Evolutionary conservation across 35 echinoderm and acorn worm species (phyloP).

Genomic region (Heliocidaris erythrogramma): DNA sequence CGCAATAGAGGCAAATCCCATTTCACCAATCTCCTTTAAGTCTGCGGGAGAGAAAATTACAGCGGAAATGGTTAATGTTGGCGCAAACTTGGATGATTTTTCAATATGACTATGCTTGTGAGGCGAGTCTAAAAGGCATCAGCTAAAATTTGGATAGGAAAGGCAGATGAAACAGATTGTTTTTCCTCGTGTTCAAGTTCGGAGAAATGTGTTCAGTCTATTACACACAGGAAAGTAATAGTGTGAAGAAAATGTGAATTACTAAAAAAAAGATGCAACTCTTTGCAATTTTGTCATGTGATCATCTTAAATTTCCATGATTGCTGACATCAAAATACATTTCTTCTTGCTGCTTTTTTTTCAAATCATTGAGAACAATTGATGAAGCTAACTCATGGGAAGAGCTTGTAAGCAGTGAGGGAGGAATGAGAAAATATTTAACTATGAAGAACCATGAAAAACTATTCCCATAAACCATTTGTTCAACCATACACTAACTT

Average conservation of each 20-base stretch:
- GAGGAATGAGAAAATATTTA: too few relatives aligned
- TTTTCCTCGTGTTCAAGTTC: slow-evolving; percentile 25
- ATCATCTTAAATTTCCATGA: neutral
- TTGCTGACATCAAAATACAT: neutral
- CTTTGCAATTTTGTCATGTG: neutral
- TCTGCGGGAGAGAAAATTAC: slow-evolving; percentile 3
- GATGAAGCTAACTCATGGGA: too few relatives aligned
- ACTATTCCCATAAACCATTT: too few relatives aligned
- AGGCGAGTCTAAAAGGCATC: slow-evolving; percentile 18
- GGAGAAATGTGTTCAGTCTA: neutral
- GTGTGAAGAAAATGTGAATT: slow-evolving; percentile 32
- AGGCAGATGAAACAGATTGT: neutral
- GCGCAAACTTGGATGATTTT: slow-evolving; percentile 30
- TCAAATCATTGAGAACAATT: too few relatives aligned
- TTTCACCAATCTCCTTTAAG: slow-evolving; percentile 1
- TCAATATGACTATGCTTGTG: neutral
- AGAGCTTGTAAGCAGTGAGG: too few relatives aligned
- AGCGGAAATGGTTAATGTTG: slow-evolving; percentile 43
- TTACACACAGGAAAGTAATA: neutral
- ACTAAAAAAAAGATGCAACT: neutral
- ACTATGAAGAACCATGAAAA: too few relatives aligned
- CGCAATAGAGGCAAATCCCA: neutral
- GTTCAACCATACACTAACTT: too few relatives aligned
- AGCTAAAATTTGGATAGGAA: slow-evolving; percentile 33
- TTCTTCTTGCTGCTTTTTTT: too few relatives aligned